A percentile compares a stretch with the other conserved stretches of the same genome.
Evolutionary conservation across 2,113 vertebrate species (phyloP).

Genomic region (Pseudolaguvia tuberculata): DNA sequence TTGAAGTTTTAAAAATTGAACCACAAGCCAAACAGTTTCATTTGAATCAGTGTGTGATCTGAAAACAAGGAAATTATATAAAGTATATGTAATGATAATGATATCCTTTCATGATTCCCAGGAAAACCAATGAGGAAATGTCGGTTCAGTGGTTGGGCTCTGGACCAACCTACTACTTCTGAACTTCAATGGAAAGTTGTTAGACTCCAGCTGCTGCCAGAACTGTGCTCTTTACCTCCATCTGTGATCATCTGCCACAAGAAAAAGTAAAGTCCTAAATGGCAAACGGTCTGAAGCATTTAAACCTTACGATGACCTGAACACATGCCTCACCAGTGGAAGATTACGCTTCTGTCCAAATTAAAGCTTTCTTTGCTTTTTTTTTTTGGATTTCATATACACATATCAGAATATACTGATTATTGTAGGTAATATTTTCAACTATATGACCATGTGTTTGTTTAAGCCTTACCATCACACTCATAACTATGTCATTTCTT

Average conservation of each 20-base stretch:
- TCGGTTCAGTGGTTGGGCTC: neutral
- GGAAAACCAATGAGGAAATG: neutral
- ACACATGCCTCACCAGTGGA: constrained; percentile 8
- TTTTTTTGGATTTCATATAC: too few relatives aligned
- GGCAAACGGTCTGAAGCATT: constrained; percentile 34
- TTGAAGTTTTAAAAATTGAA: neutral
- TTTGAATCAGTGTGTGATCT: too few relatives aligned
- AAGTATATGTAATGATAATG: neutral
- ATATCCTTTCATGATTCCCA: neutral
- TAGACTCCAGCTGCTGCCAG: neutral
- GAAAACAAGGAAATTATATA: too few relatives aligned
- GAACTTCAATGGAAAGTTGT: neutral
- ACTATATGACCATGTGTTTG: too few relatives aligned
- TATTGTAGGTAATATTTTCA: neutral
- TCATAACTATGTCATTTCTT: too few relatives aligned
- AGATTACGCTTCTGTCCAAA: neutral
- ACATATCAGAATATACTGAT: too few relatives aligned
- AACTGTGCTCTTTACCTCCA: neutral
- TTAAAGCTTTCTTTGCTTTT: neutral
- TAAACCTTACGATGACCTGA: constrained; percentile 42
- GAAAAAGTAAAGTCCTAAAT: neutral
- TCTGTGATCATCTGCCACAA: neutral
- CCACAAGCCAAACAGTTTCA: neutral
- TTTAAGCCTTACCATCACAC: too few relatives aligned
- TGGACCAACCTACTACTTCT: neutral